These are phyloP conservation scores for Melanotaenia maccullochi DNA, from an alignment of 2,797 vertebrate genomes.

Conservation along the genomic window DNA sequence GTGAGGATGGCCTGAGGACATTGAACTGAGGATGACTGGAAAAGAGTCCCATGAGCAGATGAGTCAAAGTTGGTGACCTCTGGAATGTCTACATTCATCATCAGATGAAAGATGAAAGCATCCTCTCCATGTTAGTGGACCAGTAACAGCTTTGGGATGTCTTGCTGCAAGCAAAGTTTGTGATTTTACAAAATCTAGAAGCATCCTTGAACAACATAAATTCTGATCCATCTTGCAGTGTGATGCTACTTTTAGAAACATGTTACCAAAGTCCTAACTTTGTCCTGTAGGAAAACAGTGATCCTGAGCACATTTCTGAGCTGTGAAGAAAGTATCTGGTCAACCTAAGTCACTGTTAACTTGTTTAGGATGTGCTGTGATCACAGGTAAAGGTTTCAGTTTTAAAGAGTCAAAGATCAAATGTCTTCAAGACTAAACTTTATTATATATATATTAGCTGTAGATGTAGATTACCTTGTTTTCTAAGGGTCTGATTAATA, in stretches of 20 bases:
- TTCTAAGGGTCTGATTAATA: slow-evolving; percentile 40
- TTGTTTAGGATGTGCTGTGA: neutral
- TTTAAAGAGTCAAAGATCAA: neutral
- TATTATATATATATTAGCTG: neutral
- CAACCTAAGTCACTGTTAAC: neutral
- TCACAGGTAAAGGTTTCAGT: neutral
- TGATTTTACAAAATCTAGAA: neutral
- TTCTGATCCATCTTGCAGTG: neutral
- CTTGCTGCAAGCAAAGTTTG: neutral
- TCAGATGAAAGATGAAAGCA: neutral
- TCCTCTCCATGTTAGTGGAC: neutral
- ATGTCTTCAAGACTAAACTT: neutral
- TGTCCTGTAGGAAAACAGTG: neutral
- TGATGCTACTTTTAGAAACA: neutral
- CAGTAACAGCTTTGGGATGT: neutral
- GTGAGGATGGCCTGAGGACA: neutral
- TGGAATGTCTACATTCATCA: neutral
- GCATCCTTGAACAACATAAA: neutral
- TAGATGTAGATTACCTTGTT: slow-evolving; percentile 45
- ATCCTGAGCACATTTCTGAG: neutral
- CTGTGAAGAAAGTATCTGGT: neutral
- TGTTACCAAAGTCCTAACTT: neutral
- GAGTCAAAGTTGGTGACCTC: neutral
- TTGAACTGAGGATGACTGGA: neutral
- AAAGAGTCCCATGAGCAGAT: neutral